A percentile compares a stretch with the other conserved stretches of the same genome.
Evolutionary conservation across 2,797 vertebrate genomes (phyloP).

Genomic region (Lophura swinhoii): DNA sequence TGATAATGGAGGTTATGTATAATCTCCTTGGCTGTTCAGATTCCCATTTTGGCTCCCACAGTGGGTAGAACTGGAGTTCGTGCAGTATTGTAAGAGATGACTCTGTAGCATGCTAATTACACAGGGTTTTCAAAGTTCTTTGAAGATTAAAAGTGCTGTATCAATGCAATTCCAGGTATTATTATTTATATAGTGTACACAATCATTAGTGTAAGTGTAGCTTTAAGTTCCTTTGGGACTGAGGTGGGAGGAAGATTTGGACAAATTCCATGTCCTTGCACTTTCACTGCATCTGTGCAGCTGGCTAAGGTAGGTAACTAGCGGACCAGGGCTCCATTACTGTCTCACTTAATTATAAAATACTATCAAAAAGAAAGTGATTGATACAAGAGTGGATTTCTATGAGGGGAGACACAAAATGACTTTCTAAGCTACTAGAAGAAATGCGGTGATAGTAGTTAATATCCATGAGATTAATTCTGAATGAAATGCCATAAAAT

Average conservation of each 20-base stretch:
- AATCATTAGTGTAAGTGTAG: neutral
- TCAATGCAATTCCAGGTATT: constrained; percentile 17
- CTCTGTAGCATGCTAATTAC: constrained; percentile 24
- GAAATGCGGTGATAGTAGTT: constrained; percentile 32
- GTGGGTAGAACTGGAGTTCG: neutral
- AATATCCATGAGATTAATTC: constrained; percentile 30
- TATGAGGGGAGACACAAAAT: constrained; percentile 44
- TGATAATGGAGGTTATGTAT: neutral
- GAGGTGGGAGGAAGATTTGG: constrained; percentile 41
- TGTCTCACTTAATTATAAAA: constrained; percentile 56
- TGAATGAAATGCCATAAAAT: constrained; percentile 14
- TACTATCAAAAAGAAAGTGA: constrained; percentile 6
- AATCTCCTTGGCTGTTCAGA: neutral
- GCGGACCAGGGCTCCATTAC: neutral
- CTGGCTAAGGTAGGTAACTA: constrained; percentile 49
- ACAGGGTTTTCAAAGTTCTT: constrained; percentile 28
- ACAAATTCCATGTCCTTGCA: constrained; percentile 6
- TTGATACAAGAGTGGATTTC: constrained; percentile 39
- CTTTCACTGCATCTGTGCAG: constrained; percentile 26
- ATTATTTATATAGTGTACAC: constrained; percentile 11
- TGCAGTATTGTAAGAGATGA: constrained; percentile 2
- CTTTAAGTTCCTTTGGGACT: neutral
- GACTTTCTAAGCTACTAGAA: constrained; percentile 2
- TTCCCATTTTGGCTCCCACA: constrained; percentile 19
- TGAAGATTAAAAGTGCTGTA: constrained; percentile 64